These are phyloP conservation scores for Syrmaticus mikado DNA, from an alignment of 2,113 vertebrate species.

Conservation along the genomic window DNA sequence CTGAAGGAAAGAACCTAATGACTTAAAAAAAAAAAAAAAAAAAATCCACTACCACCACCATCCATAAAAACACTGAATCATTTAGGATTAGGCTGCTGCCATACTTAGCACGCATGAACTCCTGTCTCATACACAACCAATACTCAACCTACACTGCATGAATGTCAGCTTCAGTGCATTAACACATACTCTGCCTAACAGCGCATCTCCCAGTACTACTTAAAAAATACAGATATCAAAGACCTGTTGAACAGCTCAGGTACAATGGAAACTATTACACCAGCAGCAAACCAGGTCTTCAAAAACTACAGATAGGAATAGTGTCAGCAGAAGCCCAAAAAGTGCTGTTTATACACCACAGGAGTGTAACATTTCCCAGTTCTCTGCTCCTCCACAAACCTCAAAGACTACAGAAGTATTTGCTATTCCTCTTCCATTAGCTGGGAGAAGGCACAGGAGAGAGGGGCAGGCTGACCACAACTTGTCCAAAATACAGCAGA, in stretches of 20 bases:
- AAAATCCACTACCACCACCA: not conserved
- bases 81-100: not conserved
- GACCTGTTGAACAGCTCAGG: not conserved
- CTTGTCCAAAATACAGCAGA: not conserved
- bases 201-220: rapidly evolving
- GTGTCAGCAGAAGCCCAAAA: not conserved
- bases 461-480: not conserved
- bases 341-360: not conserved
- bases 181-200: not conserved
- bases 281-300: not conserved
- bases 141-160: not conserved
- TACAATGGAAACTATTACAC: not conserved
- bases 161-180: not conserved
- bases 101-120: not conserved
- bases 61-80: not conserved
- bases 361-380: not conserved
- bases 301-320: not conserved
- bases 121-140: not conserved
- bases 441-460: not conserved
- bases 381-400: not conserved
- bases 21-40: not conserved
- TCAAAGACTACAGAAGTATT: not conserved
- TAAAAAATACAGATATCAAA: not conserved
- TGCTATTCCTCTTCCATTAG: not conserved
- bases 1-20: not conserved